These are phyloP conservation scores for Drosophila kohkoa DNA, from an alignment of 1,140 invertebrate genomes.

Conservation along the genomic window DNA sequence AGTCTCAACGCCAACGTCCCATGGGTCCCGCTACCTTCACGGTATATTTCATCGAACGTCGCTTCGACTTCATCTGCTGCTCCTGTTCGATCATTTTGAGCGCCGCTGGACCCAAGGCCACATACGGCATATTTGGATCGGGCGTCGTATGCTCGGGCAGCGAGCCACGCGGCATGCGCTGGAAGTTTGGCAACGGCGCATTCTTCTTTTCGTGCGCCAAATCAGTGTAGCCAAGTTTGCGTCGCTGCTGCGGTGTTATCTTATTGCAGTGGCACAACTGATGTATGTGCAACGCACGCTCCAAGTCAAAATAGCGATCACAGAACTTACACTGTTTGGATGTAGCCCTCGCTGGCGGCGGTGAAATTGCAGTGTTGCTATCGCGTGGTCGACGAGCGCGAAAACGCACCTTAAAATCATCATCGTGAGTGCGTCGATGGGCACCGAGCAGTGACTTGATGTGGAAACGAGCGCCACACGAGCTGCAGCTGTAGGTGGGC, in stretches of 20 bases:
- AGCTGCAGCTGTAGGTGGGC: conserved; percentile 51
- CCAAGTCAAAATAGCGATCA: conserved; percentile 66
- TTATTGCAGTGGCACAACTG: conserved; percentile 67
- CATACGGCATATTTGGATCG: conserved; percentile 42
- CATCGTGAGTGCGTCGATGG: conserved; percentile 65
- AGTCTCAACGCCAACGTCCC: conserved; percentile 56
- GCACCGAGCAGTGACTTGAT: conserved; percentile 65
- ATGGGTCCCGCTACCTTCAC: conserved; percentile 27
- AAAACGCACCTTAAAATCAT: conserved; percentile 65
- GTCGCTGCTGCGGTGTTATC: conserved; percentile 63
- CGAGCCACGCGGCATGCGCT: conserved; percentile 10
- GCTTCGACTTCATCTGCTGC: conserved; percentile 33
- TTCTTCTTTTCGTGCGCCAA: conserved; percentile 69
- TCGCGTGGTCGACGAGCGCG: conserved; percentile 2
- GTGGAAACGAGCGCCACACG: conserved; percentile 60
- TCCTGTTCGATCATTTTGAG: conserved; percentile 41
- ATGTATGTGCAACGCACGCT: conserved; percentile 69
- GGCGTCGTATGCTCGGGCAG: not conserved
- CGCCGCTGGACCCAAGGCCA: conserved; percentile 25
- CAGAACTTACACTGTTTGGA: conserved; percentile 63
- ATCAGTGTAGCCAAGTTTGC: conserved; percentile 67
- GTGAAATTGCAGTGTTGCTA: conserved; percentile 31
- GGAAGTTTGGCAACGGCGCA: conserved; percentile 60
- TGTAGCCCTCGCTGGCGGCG: not conserved
- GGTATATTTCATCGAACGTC: conserved; percentile 27